Conservation (phyloP, 2,113 vertebrate species). For the Syrmaticus mikado region DNA sequence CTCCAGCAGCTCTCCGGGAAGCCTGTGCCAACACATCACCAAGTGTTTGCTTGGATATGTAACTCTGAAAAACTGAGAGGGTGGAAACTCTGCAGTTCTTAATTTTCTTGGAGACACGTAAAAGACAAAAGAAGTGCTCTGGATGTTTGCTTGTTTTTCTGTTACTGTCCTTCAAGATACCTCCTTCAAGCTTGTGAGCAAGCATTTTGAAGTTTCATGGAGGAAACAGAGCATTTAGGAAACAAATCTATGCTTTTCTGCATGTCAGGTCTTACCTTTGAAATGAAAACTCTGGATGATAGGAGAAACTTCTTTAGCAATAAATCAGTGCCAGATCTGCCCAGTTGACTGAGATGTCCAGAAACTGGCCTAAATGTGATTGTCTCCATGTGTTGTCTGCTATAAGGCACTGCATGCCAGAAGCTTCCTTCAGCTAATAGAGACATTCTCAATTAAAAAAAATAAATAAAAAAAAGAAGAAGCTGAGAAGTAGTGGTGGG, state of each 20-base stretch:
- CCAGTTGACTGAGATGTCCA: neutral
- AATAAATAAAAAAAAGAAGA: neutral
- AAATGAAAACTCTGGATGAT: neutral
- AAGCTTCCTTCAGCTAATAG: neutral
- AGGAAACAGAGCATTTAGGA: constrained; percentile 1
- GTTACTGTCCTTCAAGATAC: neutral
- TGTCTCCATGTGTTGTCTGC: neutral
- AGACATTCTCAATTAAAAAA: neutral
- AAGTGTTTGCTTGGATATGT: neutral
- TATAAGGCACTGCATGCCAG: neutral
- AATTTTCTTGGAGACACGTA: neutral
- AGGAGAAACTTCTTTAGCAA: neutral
- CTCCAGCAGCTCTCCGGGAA: too few relatives aligned
- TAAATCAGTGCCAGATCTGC: neutral
- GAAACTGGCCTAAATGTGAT: neutral
- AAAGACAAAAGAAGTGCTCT: constrained; percentile 18
- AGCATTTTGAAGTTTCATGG: neutral
- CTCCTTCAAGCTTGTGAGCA: constrained; percentile 12
- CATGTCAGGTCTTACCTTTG: neutral
- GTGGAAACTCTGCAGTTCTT: neutral
- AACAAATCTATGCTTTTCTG: neutral
- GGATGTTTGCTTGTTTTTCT: neutral
- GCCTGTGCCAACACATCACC: too few relatives aligned
- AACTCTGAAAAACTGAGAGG: neutral
- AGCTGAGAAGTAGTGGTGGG: neutral